Conservation (phyloP, 2,888 invertebrate genomes). For the Mythimna loreyi region DNA sequence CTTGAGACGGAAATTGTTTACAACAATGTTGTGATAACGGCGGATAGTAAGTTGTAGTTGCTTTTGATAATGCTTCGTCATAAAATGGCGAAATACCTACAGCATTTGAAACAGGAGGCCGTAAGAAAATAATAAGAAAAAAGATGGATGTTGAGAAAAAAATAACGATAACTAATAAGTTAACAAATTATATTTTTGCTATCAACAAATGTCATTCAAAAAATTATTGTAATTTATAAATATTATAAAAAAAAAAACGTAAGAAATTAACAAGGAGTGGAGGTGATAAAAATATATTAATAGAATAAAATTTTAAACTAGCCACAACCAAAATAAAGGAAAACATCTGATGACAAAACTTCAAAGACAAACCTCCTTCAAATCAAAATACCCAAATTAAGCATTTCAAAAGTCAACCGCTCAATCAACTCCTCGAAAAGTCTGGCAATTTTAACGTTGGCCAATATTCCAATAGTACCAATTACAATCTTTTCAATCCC, state of each 20-base stretch:
- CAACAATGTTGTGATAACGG: constrained; percentile 32
- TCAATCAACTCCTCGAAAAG: constrained; percentile 59
- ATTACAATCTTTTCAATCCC: constrained; percentile 60
- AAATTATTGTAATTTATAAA: not conserved
- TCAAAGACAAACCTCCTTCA: not conserved
- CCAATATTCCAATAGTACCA: constrained; percentile 59
- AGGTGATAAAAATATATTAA: too few relatives aligned
- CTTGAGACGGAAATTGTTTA: constrained; percentile 41
- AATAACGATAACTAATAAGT: too few relatives aligned
- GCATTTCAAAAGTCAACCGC: constrained; percentile 54
- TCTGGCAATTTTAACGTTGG: constrained; percentile 60
- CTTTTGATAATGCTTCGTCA: not conserved
- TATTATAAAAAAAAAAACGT: too few relatives aligned
- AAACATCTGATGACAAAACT: not conserved
- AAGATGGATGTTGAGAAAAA: too few relatives aligned
- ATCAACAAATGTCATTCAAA: not conserved
- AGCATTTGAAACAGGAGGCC: not conserved
- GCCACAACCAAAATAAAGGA: not conserved
- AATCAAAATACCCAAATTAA: constrained; percentile 44
- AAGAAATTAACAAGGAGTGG: not conserved
- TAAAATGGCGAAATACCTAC: not conserved
- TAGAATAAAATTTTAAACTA: not conserved
- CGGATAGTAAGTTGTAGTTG: not conserved
- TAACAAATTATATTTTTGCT: not conserved
- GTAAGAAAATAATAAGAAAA: too few relatives aligned